Evolutionary conservation across 2,797 vertebrate genomes (phyloP), one percentile per base, ranked within the genome.

Genomic region (Malurus splendens): DNA sequence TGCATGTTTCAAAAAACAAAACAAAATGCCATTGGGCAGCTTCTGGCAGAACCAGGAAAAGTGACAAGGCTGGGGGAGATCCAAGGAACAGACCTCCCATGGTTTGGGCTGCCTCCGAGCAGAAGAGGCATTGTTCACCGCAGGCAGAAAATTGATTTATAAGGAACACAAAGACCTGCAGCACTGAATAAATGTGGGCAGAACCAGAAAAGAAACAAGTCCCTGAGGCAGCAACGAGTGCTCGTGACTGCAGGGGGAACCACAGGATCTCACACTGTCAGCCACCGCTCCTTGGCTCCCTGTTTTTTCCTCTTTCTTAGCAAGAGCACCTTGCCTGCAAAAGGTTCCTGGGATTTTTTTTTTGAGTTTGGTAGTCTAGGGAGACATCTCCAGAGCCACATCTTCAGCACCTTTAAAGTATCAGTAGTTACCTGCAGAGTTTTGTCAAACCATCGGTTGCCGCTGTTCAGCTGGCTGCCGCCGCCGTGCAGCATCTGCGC

Each of bases 401-500:
- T 17, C 9, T 39, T 28, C n/a, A 64, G 42, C 11, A 14, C 20
- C 48, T 42, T 27, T 2, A 54, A 18, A 56, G 24, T 54, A 64
- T 2, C 89, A 45, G 32, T 4, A 20, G 10, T 80, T 66, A 99
- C 99, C 97, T 99, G 99, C 47, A 99, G 91, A 0, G 99, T 99
- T 95, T 99, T 99, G 96, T 99, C 99, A 1, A 99, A 99, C 99
- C 99, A 99, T 68, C 99, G 98, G 96, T 99, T 99, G 66, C 99
- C 99, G 0, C 99, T 99, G 97, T 99, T 99, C 95, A 98, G 98
- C 65, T 97, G 98, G 60, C 98, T 97, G 41, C 99, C 99, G 2
- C 99, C 99, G 0, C 99, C 99, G 0, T 99, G 99, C 66, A 99
- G 96, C 98, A 99, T 99, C 97, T 99, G 99, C 8, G 98, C 98